Base-by-base conservation (phyloP, 2,888 invertebrate species). In the Chalcosyrphus nemorum region DNA sequence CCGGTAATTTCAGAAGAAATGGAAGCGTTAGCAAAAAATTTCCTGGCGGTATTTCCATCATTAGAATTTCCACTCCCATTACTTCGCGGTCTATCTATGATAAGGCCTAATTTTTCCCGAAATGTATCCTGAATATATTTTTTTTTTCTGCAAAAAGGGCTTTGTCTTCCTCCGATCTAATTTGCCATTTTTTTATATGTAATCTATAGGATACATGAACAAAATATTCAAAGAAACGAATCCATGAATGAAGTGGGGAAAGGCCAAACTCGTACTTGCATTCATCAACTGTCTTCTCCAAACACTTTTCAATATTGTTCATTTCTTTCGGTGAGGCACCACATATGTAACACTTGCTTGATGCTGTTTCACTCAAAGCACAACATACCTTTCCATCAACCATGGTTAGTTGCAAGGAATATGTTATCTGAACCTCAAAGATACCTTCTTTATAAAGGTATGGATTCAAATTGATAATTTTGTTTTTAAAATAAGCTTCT, bases 361-460 rank as follows among this genome's bases (percentile, higher is more conserved):
- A n/a, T n/a, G n/a, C n/a, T n/a, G n/a, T n/a, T n/a, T n/a, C n/a
- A n/a, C n/a, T n/a, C n/a, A n/a, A n/a, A n/a, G n/a, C n/a, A n/a
- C n/a, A n/a, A n/a, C n/a, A n/a, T n/a, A n/a, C n/a, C n/a, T n/a
- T n/a, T n/a, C n/a, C n/a, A n/a, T n/a, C n/a, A 9, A 41, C 57
- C 41, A 59, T 41, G 27, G 24, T 59, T 3, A 59, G 24, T 41
- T 41, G 57, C 35, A 57, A 57, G 21, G 6, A 38, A 38, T 57
- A 38, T 21, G 21, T 35, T 38, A 43, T 13, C 15, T 41, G 5
- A 59, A 59, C 21, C 15, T 43, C 32, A 35, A 52, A 21, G 41
- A 1, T 13, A 41, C 13, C 41, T 41, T 59, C 41, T 9, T 41
- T 13, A 24, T 27, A 41, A 59, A 7, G 41, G 41, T 21, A 41